phyloP scores from a whole-genome alignment of 2,797 vertebrate species.

The Thunnus albacares region DNA sequence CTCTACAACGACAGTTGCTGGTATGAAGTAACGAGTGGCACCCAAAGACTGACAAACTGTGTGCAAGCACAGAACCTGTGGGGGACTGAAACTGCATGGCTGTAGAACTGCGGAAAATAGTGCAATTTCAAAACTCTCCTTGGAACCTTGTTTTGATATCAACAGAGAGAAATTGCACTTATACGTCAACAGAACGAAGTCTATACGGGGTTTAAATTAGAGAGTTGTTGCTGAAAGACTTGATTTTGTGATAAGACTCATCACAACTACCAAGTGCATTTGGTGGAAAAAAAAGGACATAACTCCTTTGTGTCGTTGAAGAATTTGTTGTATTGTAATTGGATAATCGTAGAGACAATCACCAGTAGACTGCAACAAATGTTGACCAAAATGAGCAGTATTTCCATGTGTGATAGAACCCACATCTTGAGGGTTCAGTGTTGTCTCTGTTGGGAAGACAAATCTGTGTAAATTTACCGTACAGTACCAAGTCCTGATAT shows the following conservation, averaged over 20 bases:
- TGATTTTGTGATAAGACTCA: slow-evolving; percentile 35
- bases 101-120: slow-evolving; percentile 63
- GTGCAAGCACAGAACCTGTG: slow-evolving; percentile 26
- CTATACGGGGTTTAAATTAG: slow-evolving; percentile 14
- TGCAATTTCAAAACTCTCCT: slow-evolving; percentile 64
- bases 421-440: slow-evolving; percentile 15
- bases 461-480: slow-evolving; percentile 25
- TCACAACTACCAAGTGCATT: slow-evolving; percentile 38
- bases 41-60: slow-evolving; percentile 29
- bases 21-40: slow-evolving; percentile 28
- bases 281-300: slow-evolving; percentile 30
- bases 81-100: slow-evolving; percentile 44
- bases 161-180: slow-evolving; percentile 67
- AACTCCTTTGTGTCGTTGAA: slow-evolving; percentile 30
- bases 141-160: slow-evolving; percentile 66
- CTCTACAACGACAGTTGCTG: slow-evolving; percentile 38
- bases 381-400: slow-evolving; percentile 42
- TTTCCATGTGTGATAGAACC: slow-evolving; percentile 35
- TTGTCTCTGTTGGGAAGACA: slow-evolving; percentile 13
- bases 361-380: slow-evolving; percentile 28
- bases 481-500: slow-evolving; percentile 47
- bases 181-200: slow-evolving; percentile 28
- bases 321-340: slow-evolving; percentile 35
- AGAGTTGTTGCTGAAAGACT: slow-evolving; percentile 46
- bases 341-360: slow-evolving; percentile 56